These are phyloP conservation scores for Nowickia ferox DNA, from an alignment of 2,888 invertebrate genomes.

Conservation along the genomic window DNA sequence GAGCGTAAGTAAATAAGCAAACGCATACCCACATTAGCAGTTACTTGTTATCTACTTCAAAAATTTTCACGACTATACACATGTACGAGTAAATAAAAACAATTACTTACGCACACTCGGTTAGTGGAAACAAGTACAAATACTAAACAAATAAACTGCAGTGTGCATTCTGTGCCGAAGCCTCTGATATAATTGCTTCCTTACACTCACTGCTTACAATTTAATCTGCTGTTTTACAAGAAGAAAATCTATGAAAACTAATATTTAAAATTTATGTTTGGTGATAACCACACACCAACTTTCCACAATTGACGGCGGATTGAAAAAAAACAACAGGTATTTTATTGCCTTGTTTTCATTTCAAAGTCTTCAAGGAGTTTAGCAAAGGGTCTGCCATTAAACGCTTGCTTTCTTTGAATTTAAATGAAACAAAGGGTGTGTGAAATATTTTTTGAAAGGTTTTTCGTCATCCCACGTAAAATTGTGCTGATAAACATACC, in stretches of 20 bases:
- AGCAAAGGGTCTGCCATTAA: too few species aligned
- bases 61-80: conserved; percentile 15
- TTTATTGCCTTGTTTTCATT: not conserved
- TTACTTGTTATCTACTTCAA: conserved; percentile 38
- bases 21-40: not conserved
- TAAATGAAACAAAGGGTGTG: too few species aligned
- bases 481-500: too few species aligned
- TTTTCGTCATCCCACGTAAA: too few species aligned
- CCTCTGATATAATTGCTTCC: not conserved
- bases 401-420: too few species aligned
- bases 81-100: conserved; percentile 41
- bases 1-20: conserved; percentile 24
- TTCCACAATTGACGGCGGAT: not conserved
- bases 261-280: not conserved
- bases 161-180: conserved; percentile 1
- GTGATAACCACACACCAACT: conserved; percentile 19
- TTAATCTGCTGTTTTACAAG: conserved; percentile 4
- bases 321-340: conserved; percentile 30
- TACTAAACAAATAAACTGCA: not conserved
- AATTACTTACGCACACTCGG: conserved; percentile 58
- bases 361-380: not conserved
- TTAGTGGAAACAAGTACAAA: conserved; percentile 25
- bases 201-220: conserved; percentile 6
- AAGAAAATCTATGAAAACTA: not conserved
- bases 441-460: too few species aligned